A percentile compares a stretch with the other conserved stretches of the same genome.
These are phyloP conservation scores for Agrotis exclamationis DNA, from an alignment of 2,888 invertebrate genomes.

Conservation along the genomic window DNA sequence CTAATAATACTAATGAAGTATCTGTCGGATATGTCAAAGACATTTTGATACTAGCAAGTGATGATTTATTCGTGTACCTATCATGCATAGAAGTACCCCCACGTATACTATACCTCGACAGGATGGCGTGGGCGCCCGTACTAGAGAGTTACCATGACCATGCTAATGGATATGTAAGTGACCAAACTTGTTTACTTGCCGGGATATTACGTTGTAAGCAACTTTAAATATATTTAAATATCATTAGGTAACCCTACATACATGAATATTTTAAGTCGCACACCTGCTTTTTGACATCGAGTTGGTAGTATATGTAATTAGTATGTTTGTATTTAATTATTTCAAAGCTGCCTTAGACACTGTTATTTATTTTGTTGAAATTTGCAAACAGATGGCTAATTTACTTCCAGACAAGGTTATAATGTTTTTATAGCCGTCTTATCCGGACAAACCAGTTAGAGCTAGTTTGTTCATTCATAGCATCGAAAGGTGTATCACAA, in stretches of 20 bases:
- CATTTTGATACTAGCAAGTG: slow-evolving; percentile 5
- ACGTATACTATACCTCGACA: slow-evolving; percentile 27
- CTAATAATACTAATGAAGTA: neutral
- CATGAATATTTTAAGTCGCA: slow-evolving; percentile 16
- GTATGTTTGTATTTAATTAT: slow-evolving; percentile 5
- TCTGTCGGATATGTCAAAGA: slow-evolving; percentile 1
- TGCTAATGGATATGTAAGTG: slow-evolving; percentile 55
- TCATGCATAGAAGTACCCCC: slow-evolving; percentile 30
- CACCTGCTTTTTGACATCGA: slow-evolving; percentile 12
- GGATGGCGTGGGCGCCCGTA: slow-evolving; percentile 61
- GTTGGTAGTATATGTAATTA: slow-evolving; percentile 13
- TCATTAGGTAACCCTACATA: slow-evolving; percentile 24
- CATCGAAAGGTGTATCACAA: slow-evolving; percentile 47
- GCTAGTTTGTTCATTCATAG: slow-evolving; percentile 59
- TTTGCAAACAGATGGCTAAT: slow-evolving; percentile 53
- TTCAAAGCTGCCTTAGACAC: slow-evolving; percentile 11
- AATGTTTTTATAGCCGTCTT: slow-evolving; percentile 54
- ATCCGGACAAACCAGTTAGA: slow-evolving; percentile 63
- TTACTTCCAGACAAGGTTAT: slow-evolving; percentile 61
- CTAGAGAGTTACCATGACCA: slow-evolving; percentile 44
- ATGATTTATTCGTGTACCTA: slow-evolving; percentile 40
- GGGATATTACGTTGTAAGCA: slow-evolving; percentile 26
- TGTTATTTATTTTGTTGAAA: slow-evolving; percentile 31
- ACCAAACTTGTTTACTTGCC: slow-evolving; percentile 38
- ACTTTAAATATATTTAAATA: slow-evolving; percentile 35